Conservation (phyloP, 2,888 invertebrate species). For the Drosophila austrosaltans region DNA sequence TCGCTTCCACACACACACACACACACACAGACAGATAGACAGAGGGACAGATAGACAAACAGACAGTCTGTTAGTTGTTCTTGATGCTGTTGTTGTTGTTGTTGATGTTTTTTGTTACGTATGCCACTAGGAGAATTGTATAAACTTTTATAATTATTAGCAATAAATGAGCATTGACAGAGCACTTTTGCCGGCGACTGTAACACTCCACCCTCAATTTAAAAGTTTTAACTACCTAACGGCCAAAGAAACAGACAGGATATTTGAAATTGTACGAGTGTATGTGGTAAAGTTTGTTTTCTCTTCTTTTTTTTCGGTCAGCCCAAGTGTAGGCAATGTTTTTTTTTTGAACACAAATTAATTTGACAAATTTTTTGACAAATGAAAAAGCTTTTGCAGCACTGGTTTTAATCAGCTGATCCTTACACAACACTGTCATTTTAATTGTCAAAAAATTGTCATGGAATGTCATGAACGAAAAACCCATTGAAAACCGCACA, state of each 20-base stretch:
- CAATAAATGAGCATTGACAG: slow-evolving; percentile 79
- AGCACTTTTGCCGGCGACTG: slow-evolving; percentile 62
- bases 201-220: slow-evolving; percentile 70
- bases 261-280: slow-evolving; percentile 2
- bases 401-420: no score
- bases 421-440: no score
- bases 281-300: neutral
- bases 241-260: slow-evolving; percentile 17
- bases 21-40: slow-evolving; percentile 26
- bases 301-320: neutral
- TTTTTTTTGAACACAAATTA: neutral
- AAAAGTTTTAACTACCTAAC: slow-evolving; percentile 78
- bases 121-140: slow-evolving; percentile 62
- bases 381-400: no score
- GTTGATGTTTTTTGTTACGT: slow-evolving; percentile 43
- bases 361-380: no score
- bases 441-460: no score
- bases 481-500: no score
- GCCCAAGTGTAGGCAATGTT: slow-evolving; percentile 3
- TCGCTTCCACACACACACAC: slow-evolving; percentile 28
- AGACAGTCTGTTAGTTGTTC: slow-evolving; percentile 39
- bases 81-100: slow-evolving; percentile 22
- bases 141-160: slow-evolving; percentile 79
- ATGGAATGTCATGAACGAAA: no score
- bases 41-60: slow-evolving; percentile 16